Evolutionary conservation across 2,113 vertebrate species (phyloP).

Genomic region (Carassius gibelio): DNA sequence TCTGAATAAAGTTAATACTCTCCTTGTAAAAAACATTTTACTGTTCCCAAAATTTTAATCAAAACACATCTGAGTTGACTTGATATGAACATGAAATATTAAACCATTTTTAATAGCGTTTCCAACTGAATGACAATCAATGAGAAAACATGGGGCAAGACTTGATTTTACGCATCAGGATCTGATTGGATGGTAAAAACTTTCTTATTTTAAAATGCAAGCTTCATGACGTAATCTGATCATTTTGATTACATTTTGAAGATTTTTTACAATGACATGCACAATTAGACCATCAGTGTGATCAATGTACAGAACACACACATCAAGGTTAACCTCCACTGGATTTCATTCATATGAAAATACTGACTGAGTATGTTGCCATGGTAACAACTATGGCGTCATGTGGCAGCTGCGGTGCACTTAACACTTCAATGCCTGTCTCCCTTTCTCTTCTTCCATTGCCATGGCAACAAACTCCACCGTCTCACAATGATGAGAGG

Average conservation of each 20-base stretch:
- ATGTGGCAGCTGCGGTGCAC: slow-evolving; percentile 38
- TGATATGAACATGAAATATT: too few species aligned
- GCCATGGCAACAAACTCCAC: slow-evolving; percentile 50
- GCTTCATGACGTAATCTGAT: neutral
- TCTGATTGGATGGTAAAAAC: neutral
- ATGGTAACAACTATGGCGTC: slow-evolving; percentile 40
- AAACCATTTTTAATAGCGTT: too few species aligned
- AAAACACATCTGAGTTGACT: too few species aligned
- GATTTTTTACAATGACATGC: neutral
- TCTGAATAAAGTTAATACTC: too few species aligned
- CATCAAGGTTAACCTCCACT: slow-evolving; percentile 6
- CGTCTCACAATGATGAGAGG: slow-evolving; percentile 40
- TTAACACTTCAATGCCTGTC: slow-evolving; percentile 47
- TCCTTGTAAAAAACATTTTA: too few species aligned
- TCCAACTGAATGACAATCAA: too few species aligned
- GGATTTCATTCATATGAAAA: slow-evolving; percentile 55
- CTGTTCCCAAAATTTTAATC: too few species aligned
- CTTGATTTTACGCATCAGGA: too few species aligned
- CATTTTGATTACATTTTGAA: neutral
- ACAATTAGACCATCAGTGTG: neutral
- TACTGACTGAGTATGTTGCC: slow-evolving; percentile 33
- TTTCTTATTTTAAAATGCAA: neutral
- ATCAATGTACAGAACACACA: slow-evolving; percentile 21
- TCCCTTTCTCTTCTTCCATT: slow-evolving; percentile 34
- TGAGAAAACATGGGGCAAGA: too few species aligned